Evolutionary conservation across 2,888 invertebrate species (phyloP), one percentile per base, ranked within the genome.

Genomic region (Trichogramma evanescens): DNA sequence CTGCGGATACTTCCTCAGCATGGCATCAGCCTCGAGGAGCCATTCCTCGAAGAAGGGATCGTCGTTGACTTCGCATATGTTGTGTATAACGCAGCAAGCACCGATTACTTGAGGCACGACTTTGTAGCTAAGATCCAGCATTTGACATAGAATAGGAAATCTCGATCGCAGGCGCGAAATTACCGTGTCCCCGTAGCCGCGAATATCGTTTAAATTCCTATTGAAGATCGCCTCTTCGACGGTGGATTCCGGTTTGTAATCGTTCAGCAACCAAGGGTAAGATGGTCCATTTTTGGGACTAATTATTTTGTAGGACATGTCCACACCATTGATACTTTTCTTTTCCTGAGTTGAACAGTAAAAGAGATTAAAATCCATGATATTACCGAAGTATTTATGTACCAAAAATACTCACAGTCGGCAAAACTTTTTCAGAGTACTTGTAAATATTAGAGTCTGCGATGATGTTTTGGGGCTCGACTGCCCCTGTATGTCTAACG

Each of bases 61-160:
- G 0, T 59, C 59, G 51, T 67, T 63, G 46, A 52, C 64, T 53
- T 69, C 68, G 51, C 69, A 69, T 42, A 69, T 68, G 54, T 70
- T 69, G 59, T 71, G 69, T 56, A 71, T 66, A 3, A 67, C 68
- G 48, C 69, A 71, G 46, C 69, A 71, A 6, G 67, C 67, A 1
- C 67, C 69, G 57, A 71, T 70, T n/a, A 69, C 59, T 56, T 67
- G 68, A 1, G 69, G 68, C 3, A 66, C 64, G 45, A 69, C 56
- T 65, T 66, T 68, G 45, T 66, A 68, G 50, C 59, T 70, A 4
- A 70, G 58, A 59, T 69, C 68, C 53, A 69, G 68, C 13, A 65
- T 61, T 5, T 67, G 64, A 54, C 65, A 67, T 9, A 71, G 62
- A 50, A 70, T 68, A 39, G 61, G 59, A 59, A 71, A 70, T 48